Conservation (phyloP, 2,797 vertebrate genomes). For the Sebastes matsubarae region DNA sequence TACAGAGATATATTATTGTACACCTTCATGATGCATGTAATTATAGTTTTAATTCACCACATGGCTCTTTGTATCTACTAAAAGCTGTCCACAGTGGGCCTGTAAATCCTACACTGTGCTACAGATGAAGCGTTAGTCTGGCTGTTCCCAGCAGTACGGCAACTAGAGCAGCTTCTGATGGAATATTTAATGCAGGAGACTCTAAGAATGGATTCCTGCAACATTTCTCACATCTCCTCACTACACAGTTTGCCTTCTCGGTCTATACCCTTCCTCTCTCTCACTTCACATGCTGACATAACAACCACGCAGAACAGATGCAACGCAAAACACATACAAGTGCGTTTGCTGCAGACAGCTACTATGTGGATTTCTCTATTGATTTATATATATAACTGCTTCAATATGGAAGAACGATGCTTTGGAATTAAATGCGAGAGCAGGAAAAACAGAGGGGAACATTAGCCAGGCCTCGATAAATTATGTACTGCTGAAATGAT, state of each 20-base stretch:
- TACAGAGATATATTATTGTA: background rate
- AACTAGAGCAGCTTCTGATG: slow-evolving; percentile 63
- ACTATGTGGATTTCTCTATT: background rate
- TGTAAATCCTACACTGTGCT: slow-evolving; percentile 21
- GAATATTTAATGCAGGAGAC: slow-evolving; percentile 61
- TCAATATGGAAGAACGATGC: background rate
- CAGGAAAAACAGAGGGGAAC: slow-evolving; percentile 19
- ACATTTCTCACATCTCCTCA: slow-evolving; percentile 37
- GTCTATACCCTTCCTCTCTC: background rate
- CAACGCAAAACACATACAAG: background rate
- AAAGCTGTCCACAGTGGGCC: slow-evolving; percentile 25
- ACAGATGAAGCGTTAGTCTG: slow-evolving; percentile 37
- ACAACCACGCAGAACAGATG: background rate
- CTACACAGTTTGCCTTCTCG: background rate
- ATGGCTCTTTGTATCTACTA: slow-evolving; percentile 22
- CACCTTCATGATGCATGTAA: slow-evolving; percentile 2
- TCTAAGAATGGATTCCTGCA: slow-evolving; percentile 53
- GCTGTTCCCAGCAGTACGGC: slow-evolving; percentile 31
- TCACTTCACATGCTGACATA: slow-evolving; percentile 1
- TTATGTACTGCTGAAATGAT: slow-evolving; percentile 60
- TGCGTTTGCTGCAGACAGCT: slow-evolving; percentile 2
- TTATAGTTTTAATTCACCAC: slow-evolving; percentile 38
- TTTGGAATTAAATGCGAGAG: slow-evolving; percentile 16
- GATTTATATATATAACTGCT: background rate
- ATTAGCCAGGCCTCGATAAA: slow-evolving; percentile 44